These are phyloP conservation scores for Drosophila mimica DNA, from an alignment of 2,888 invertebrate species.

Conservation along the genomic window DNA sequence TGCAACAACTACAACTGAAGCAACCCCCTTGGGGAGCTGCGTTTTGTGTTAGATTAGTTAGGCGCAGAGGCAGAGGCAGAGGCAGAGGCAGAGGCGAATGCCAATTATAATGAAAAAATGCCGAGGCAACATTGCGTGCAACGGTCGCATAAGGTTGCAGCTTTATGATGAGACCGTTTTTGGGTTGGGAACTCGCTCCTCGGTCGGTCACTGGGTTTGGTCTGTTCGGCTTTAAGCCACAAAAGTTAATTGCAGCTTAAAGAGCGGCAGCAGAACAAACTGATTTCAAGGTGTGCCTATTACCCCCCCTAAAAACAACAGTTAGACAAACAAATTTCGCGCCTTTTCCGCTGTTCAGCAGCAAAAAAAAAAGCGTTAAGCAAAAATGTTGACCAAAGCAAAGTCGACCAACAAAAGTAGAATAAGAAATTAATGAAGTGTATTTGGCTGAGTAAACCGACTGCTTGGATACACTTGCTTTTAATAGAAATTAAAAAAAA, in stretches of 20 bases:
- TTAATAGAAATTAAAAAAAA: neutral
- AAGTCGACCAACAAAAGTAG: constrained; percentile 13
- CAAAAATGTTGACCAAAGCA: constrained; percentile 45
- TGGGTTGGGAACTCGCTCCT: neutral
- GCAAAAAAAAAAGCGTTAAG: constrained; percentile 10
- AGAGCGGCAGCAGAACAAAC: constrained; percentile 63
- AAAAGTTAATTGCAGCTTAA: constrained; percentile 77
- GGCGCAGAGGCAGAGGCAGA: constrained; percentile 38
- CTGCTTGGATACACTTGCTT: constrained; percentile 1
- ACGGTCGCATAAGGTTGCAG: constrained; percentile 57
- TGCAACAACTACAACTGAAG: constrained; percentile 26
- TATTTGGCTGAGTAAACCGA: neutral
- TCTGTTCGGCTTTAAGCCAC: constrained; percentile 48
- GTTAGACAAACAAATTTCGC: constrained; percentile 73
- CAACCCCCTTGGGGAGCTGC: constrained; percentile 61
- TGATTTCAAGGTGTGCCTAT: constrained; percentile 69
- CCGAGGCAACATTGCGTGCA: constrained; percentile 61
- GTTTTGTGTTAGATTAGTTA: constrained; percentile 78
- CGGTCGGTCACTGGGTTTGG: constrained; percentile 36
- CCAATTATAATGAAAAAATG: constrained; percentile 78
- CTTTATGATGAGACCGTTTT: constrained; percentile 21
- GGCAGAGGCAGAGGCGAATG: constrained; percentile 38
- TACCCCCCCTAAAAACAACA: constrained; percentile 24
- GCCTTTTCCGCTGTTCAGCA: constrained; percentile 71
- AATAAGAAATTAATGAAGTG: constrained; percentile 19